phyloP scores from a whole-genome alignment of 2,888 invertebrate species.

The Latrodectus hesperus region DNA sequence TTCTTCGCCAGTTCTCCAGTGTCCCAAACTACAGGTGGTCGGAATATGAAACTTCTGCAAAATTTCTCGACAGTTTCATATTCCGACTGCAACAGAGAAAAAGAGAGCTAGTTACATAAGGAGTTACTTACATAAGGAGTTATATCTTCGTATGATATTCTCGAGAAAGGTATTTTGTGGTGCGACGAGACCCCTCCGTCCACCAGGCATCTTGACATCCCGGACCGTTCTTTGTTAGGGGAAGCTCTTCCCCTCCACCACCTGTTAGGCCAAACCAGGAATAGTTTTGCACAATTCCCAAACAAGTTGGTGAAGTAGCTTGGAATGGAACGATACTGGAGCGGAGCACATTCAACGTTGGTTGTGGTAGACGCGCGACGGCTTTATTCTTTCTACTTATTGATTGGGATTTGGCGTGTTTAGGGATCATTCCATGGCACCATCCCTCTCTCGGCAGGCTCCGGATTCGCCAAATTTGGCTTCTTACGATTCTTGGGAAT shows the following conservation, averaged over 20 bases:
- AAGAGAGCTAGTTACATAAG: not conserved
- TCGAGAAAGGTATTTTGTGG: slow-evolving; percentile 99
- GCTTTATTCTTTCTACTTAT: slow-evolving; percentile 34
- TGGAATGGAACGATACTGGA: not conserved
- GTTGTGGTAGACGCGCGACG: slow-evolving; percentile 25
- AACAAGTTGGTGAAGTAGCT: not conserved
- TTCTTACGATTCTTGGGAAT: slow-evolving; percentile 3
- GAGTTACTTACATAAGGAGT: slow-evolving; percentile 97
- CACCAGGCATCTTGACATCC: slow-evolving; percentile 86
- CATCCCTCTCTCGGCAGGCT: not conserved
- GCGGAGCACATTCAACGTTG: slow-evolving; percentile 23
- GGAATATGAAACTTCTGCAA: slow-evolving; percentile 14
- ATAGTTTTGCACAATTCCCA: slow-evolving; percentile 23
- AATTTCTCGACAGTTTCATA: not conserved
- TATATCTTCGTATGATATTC: slow-evolving; percentile 98
- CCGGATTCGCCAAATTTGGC: slow-evolving; percentile 55
- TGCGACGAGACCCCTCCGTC: slow-evolving; percentile 98
- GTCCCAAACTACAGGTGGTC: slow-evolving; percentile 62
- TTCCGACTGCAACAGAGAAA: not conserved
- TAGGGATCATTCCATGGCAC: slow-evolving; percentile 4
- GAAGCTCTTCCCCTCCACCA: slow-evolving; percentile 60
- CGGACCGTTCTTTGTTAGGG: slow-evolving; percentile 59
- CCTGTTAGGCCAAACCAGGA: slow-evolving; percentile 40
- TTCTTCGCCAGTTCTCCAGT: not conserved
- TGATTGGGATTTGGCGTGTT: slow-evolving; percentile 30